phyloP scores from a whole-genome alignment of 2,888 invertebrate genomes.

The Nezara viridula region DNA sequence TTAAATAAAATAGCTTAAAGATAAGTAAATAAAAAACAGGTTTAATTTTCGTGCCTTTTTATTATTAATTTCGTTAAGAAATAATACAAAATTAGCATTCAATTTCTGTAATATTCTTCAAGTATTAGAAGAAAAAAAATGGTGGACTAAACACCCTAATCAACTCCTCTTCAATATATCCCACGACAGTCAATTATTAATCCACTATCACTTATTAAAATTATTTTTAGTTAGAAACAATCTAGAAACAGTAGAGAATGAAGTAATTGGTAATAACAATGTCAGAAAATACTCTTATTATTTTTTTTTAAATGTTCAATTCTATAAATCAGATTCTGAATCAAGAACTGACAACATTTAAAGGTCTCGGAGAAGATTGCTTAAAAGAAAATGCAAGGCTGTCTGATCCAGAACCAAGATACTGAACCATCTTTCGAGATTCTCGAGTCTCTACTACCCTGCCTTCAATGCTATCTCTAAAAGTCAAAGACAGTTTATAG shows the following conservation, averaged over 20 bases:
- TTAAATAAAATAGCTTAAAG: no score
- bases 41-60: no score
- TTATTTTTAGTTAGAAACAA: no score
- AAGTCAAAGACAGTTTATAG: not conserved
- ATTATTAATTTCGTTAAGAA: no score
- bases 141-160: no score
- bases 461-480: not conserved
- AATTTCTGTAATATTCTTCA: no score
- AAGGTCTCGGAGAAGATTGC: not conserved
- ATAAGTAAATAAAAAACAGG: no score
- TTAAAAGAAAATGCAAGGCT: not conserved
- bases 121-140: no score
- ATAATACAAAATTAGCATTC: no score
- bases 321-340: not conserved
- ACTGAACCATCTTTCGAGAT: not conserved
- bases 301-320: not conserved
- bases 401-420: not conserved
- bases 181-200: no score
- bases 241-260: not conserved
- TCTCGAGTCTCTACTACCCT: not conserved
- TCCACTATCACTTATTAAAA: no score
- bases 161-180: no score
- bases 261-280: not conserved
- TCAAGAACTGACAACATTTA: not conserved
- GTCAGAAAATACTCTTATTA: not conserved